phyloP scores from a whole-genome alignment of 2,113 vertebrate species.

The Tiliqua scincoides region DNA sequence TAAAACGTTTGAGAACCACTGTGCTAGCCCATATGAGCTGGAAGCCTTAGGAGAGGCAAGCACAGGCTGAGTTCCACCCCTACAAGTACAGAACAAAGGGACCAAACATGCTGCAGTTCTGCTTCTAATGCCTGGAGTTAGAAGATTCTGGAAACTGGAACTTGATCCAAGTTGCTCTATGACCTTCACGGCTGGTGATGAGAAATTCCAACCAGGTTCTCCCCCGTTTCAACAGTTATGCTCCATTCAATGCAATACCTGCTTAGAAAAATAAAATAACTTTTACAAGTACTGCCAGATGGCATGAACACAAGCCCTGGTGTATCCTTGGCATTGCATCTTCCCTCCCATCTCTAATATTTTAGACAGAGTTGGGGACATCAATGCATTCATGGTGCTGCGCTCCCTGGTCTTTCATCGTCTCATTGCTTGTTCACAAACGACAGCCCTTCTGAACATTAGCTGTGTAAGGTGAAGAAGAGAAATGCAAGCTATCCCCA shows the following conservation, averaged over 20 bases:
- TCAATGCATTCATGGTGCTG: slow-evolving; percentile 13
- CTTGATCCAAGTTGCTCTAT: not conserved
- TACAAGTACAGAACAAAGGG: not conserved
- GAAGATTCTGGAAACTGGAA: not conserved
- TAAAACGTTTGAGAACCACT: no score
- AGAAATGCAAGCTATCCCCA: not conserved
- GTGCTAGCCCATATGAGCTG: not conserved
- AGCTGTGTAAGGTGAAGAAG: slow-evolving; percentile 23
- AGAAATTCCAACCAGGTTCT: not conserved
- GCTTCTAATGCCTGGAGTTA: not conserved
- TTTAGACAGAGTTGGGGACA: not conserved
- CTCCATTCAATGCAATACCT: not conserved
- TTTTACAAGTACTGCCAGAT: not conserved
- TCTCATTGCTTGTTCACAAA: not conserved
- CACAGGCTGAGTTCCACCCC: not conserved
- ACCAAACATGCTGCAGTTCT: not conserved
- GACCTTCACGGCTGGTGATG: not conserved
- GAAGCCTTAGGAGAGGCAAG: not conserved
- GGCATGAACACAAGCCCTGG: not conserved
- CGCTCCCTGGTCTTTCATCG: not conserved
- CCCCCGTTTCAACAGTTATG: not conserved
- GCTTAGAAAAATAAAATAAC: no score
- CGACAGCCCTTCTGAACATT: slow-evolving; percentile 20
- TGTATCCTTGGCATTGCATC: not conserved
- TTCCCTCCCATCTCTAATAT: not conserved